Conservation (phyloP, 2,797 vertebrate species). For the Cryptoblepharus egeriae region DNA sequence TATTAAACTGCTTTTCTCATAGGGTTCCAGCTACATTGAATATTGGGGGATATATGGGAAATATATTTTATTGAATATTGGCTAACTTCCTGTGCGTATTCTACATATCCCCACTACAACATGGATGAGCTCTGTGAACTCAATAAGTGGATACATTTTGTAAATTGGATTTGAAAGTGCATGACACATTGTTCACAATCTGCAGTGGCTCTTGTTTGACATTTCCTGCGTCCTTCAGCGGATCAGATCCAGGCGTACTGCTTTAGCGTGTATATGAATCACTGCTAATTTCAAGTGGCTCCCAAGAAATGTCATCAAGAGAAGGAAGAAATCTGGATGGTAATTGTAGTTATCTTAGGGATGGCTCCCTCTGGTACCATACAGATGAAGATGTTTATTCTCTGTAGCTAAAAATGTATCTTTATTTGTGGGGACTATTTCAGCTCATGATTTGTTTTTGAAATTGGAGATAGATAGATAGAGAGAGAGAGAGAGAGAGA, state of each 20-base stretch:
- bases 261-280: constrained; percentile 7
- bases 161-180: constrained; percentile 27
- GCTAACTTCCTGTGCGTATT: neutral
- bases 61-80: no score
- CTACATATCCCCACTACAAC: neutral
- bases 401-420: neutral
- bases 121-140: neutral
- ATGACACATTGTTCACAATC: constrained; percentile 35
- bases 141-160: constrained; percentile 23
- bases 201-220: constrained; percentile 27
- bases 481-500: neutral
- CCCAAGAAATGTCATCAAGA: neutral
- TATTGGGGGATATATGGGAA: no score
- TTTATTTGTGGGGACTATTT: neutral
- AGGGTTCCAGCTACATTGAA: neutral
- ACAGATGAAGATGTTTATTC: neutral
- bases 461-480: no score
- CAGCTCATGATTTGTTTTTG: neutral
- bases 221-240: constrained; percentile 40
- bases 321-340: neutral
- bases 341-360: neutral
- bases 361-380: neutral
- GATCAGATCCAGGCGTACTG: neutral
- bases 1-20: neutral
- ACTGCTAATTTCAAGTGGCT: constrained; percentile 28